phyloP scores from a whole-genome alignment of 2,797 vertebrate genomes.

The Hypotaenidia okinawae region DNA sequence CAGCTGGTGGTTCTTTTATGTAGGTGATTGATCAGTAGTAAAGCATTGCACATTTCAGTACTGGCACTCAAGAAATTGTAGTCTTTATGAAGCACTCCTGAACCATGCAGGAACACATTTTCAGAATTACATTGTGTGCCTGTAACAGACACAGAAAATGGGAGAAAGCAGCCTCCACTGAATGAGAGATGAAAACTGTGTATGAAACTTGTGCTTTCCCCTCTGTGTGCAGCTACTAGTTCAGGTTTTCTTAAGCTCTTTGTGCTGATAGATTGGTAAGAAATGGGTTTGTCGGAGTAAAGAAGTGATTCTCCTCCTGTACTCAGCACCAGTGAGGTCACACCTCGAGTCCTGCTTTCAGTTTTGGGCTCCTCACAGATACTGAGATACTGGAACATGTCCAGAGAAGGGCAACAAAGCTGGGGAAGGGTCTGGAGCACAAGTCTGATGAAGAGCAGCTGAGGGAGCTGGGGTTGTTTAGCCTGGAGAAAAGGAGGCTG shows the following conservation, averaged over 20 bases:
- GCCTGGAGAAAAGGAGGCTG: not conserved
- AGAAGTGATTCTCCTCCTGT: not conserved
- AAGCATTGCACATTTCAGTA: not conserved
- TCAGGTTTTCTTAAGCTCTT: not conserved
- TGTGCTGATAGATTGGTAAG: not conserved
- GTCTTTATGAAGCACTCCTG: not conserved
- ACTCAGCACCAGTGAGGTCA: accelerated
- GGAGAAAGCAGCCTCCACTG: not conserved
- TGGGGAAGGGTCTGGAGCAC: not conserved
- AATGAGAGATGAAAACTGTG: not conserved
- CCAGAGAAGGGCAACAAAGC: not conserved
- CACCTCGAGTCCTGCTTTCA: accelerated
- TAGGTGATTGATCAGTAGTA: not conserved
- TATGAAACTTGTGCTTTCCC: not conserved
- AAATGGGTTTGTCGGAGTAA: not conserved
- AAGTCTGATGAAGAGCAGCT: not conserved
- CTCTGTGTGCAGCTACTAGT: not conserved
- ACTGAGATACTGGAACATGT: not conserved
- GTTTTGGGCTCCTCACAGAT: not conserved
- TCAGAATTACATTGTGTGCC: not conserved
- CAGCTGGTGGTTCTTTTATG: not conserved
- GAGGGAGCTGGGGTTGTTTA: not conserved
- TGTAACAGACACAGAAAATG: not conserved
- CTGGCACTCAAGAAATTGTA: not conserved
- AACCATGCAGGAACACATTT: not conserved